Evolutionary conservation across 2,888 invertebrate genomes (phyloP), one percentile per base, ranked within the genome.

Genomic region (Lysandra bellargus): DNA sequence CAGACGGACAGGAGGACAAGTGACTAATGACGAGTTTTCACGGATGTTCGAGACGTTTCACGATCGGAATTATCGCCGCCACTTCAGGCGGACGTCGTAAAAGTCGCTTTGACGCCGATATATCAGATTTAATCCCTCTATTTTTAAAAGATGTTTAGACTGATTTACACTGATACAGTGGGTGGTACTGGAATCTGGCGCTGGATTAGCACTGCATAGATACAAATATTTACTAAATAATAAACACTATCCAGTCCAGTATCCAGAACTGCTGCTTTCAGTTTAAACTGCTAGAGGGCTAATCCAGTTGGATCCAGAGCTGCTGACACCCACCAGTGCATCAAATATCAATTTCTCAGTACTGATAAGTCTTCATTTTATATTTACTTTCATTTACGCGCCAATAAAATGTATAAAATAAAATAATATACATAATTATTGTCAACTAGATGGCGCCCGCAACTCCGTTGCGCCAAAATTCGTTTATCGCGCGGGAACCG

Each of bases 1-100:
- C 76, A 57, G 44, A 61, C 61, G 61, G 61, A 57, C 57, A 57
- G 30, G 30, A 30, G 64, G 64, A 69, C 69, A 37, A 69, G 69
- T 69, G 33, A 69, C 69, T 69, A 33, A 69, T 14, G 69, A 69
- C 14, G 69, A 69, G 69, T 69, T 33, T 69, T 33, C 69, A 37
- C 69, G 69, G 69, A 69, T 69, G 33, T 64, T 9, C 64, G 12
- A 30, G 64, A 64, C 12, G 64, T 69, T 69, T 69, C 33, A 69
- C 69, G 30, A 33, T 69, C 69, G n/a, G 61, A 23, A 61, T 61
- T 23, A 23, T 9, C 23, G 12, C 12, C 64, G 64, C 12, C 23
- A 69, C 64, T 30, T 61, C 61, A 23, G 12, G 30, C 64, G 64
- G 64, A 69, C 33, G 69, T 69, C 33, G 69, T 69, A 33, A 69